Evolutionary conservation across 2,797 vertebrate species (phyloP), one percentile per base, ranked within the genome.

Genomic region (Nothura maculosa): DNA sequence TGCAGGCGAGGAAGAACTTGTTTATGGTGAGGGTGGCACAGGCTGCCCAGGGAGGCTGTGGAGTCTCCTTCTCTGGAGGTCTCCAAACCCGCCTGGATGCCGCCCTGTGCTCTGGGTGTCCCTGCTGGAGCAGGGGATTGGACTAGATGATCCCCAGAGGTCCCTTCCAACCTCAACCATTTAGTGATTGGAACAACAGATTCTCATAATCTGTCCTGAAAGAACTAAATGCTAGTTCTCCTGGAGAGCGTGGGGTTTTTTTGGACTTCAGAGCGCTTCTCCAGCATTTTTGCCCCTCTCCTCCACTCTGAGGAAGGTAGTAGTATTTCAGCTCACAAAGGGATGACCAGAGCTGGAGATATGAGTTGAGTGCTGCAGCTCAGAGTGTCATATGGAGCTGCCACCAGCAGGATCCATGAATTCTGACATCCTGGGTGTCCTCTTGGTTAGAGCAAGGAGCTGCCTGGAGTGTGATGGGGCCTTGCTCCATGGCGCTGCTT

Each of bases 241-340:
- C 61, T 10, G 45, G n/a, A 66, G 38, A 38, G 38, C 38, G 10
- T 38, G 38, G 38, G 62, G 21, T 36, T 69, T 81, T 5, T 52
- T 70, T n/a, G 10, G 52, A 21, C 42, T 80, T 61, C 18, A 13
- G 24, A 21, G 60, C 3, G 7, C 25, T 77, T 48, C 17, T 34
- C 48, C 57, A 81, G 27, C 42, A 1, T 54, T 38, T 68, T 34
- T 17, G 6, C 38, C 21, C 43, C 58, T 50, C 30, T 28, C 57
- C 24, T 32, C 32, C 1, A 0, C 45, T 36, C 21, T 34, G 58
- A 0, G 42, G 62, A 45, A n/a, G 24, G 45, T 7, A 16, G 20
- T 12, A 6, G 12, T 5, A 11, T 76, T 68, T 17, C 64, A 25
- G 1, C 36, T 66, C 22, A 5, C 24, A 4, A 17, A 22, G 38